phyloP scores from a whole-genome alignment of 2,113 vertebrate genomes.

The Cheirogaleus medius region DNA sequence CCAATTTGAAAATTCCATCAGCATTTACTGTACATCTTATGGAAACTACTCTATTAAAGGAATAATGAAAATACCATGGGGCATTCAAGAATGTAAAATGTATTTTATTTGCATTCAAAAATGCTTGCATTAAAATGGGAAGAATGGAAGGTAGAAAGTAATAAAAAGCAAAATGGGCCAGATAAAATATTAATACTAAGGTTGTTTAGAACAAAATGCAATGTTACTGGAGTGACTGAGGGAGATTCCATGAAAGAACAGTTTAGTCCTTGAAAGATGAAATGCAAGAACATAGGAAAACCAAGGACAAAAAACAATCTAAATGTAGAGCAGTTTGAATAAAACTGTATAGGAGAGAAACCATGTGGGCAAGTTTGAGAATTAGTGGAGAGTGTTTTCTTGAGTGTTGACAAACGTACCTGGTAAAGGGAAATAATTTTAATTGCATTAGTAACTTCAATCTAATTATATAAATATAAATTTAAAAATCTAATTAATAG shows the following conservation, averaged over 20 bases:
- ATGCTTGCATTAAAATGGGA: neutral
- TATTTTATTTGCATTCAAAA: conserved; percentile 24
- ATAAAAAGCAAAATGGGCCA: neutral
- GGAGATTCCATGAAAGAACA: neutral
- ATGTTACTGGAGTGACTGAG: neutral
- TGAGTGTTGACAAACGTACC: neutral
- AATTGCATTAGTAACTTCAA: neutral
- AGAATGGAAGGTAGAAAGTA: neutral
- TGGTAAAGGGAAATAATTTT: neutral
- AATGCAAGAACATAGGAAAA: neutral
- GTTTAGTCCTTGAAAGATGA: neutral
- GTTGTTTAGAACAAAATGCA: neutral
- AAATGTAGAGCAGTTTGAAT: neutral
- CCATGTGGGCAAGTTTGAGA: neutral
- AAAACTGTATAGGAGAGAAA: neutral
- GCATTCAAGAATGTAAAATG: neutral
- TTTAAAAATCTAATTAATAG: neutral
- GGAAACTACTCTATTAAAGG: neutral
- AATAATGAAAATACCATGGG: neutral
- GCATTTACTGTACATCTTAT: neutral
- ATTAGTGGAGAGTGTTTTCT: neutral
- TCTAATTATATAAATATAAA: neutral
- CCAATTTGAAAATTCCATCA: neutral
- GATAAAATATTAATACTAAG: neutral
- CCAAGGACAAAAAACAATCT: neutral